Evolutionary conservation across 2,797 vertebrate genomes (phyloP).

Genomic region (Cheirogaleus major): DNA sequence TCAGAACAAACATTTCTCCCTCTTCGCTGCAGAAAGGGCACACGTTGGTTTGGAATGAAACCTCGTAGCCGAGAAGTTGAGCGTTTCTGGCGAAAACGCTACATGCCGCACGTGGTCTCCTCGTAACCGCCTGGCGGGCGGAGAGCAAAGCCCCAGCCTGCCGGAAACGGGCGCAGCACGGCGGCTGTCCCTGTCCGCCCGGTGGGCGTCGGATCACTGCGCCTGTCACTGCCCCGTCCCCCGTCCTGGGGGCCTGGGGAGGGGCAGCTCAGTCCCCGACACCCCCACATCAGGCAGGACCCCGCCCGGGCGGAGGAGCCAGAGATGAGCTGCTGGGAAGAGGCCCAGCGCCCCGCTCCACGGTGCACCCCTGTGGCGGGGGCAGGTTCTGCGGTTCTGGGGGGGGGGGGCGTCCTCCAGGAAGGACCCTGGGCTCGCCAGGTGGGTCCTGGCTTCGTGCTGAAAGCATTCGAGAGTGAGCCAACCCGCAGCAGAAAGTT

Average conservation of each 20-base stretch:
- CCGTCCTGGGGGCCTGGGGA: neutral
- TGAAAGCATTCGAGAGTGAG: neutral
- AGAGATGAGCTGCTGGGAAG: accelerated
- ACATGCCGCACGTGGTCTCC: accelerated
- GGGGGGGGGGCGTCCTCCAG: neutral
- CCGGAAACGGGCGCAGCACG: accelerated
- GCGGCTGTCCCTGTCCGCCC: too few species aligned
- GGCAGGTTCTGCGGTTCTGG: neutral
- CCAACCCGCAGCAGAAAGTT: neutral
- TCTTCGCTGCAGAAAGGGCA: neutral
- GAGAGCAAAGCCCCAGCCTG: neutral
- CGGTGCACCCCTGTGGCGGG: accelerated
- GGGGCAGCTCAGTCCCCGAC: neutral
- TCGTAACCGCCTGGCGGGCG: accelerated
- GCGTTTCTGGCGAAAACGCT: neutral
- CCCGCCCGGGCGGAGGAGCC: neutral
- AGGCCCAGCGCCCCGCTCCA: too few species aligned
- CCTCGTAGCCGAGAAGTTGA: neutral
- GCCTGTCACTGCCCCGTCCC: neutral
- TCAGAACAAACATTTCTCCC: neutral
- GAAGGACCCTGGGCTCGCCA: neutral
- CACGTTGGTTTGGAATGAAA: neutral
- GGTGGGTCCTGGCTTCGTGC: neutral
- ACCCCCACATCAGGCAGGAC: neutral
- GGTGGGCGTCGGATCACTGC: neutral